A percentile compares a stretch with the other conserved stretches of the same genome.
These are phyloP conservation scores for Bovichtus diacanthus DNA, from an alignment of 2,797 vertebrate species.

Conservation along the genomic window DNA sequence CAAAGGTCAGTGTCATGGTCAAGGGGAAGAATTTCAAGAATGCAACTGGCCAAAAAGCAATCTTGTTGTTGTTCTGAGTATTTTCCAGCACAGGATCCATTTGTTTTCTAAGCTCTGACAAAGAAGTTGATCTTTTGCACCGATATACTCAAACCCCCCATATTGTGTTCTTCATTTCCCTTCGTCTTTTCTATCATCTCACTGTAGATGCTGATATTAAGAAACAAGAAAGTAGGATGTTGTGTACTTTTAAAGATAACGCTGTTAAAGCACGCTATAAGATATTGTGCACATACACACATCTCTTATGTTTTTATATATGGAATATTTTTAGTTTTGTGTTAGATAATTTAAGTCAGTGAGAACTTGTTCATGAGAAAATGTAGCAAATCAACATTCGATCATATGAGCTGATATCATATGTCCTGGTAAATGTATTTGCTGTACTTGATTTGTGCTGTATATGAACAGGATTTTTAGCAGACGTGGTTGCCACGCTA, in stretches of 20 bases:
- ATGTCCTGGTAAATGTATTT: background rate
- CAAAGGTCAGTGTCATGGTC: constrained; percentile 4
- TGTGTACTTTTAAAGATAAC: background rate
- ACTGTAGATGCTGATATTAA: background rate
- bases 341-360: background rate
- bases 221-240: background rate
- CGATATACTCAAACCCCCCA: background rate
- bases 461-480: background rate
- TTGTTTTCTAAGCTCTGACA: background rate
- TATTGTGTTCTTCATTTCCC: too few species aligned
- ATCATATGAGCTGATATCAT: background rate
- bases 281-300: background rate
- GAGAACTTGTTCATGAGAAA: background rate
- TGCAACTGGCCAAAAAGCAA: background rate
- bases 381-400: background rate
- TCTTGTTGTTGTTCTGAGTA: background rate
- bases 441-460: background rate
- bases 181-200: background rate
- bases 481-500: background rate
- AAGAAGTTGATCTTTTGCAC: background rate
- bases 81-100: too few species aligned
- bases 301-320: background rate
- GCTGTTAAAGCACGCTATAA: background rate
- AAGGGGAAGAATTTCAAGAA: background rate
- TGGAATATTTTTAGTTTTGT: background rate